A percentile compares a stretch with the other conserved stretches of the same genome.
These are phyloP conservation scores for Orbicella faveolata DNA, from an alignment of 64 coral and sea anemone genomes.

Conservation along the genomic window DNA sequence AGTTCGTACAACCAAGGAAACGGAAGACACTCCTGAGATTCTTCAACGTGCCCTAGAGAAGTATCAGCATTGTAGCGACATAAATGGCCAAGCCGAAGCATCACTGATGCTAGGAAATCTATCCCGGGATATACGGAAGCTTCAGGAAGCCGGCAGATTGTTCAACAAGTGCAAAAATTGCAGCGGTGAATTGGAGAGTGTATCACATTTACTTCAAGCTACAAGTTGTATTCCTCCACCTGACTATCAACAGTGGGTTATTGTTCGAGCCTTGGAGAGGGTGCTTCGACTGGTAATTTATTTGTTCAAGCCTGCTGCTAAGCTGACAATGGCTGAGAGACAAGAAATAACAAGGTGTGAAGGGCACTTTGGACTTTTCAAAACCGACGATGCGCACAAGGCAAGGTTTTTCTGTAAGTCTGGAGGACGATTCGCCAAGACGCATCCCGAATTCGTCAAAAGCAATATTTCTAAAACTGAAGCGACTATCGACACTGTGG, in stretches of 20 bases:
- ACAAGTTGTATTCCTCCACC: constrained; percentile 7
- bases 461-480: neutral
- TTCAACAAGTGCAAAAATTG: constrained; percentile 58
- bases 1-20: neutral
- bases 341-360: constrained; percentile 58
- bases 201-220: constrained; percentile 22
- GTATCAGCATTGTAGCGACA: constrained; percentile 42
- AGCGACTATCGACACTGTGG: neutral
- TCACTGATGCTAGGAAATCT: constrained; percentile 39
- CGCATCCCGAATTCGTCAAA: neutral
- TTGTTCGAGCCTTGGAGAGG: constrained; percentile 55
- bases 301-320: constrained; percentile 36
- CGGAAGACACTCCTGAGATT: constrained; percentile 15
- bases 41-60: constrained; percentile 46
- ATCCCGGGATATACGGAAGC: neutral
- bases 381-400: neutral
- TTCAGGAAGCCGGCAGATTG: constrained; percentile 50
- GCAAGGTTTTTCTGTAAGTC: neutral
- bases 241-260: constrained; percentile 45
- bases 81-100: constrained; percentile 61
- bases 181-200: constrained; percentile 78
- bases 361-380: constrained; percentile 62
- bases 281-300: constrained; percentile 38
- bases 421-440: constrained; percentile 41
- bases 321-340: neutral